Conservation (phyloP, 2,113 vertebrate genomes). For the Atrichornis clamosus region DNA sequence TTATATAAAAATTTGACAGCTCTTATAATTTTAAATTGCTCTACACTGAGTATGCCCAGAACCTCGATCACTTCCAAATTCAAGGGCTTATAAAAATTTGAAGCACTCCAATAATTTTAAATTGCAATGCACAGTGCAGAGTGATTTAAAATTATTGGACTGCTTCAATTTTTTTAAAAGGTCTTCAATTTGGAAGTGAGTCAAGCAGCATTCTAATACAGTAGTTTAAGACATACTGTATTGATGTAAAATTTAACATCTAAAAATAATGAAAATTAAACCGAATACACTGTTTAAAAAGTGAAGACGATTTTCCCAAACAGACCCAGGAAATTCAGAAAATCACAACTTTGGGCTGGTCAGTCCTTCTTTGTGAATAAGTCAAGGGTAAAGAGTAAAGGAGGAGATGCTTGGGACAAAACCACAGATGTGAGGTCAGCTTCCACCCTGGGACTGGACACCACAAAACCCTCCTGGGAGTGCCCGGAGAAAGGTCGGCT, state of each 20-base stretch:
- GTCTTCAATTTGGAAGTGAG: conserved; percentile 83
- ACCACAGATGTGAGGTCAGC: background rate
- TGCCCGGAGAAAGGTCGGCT: background rate
- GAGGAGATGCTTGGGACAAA: rapidly evolving
- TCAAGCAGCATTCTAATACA: conserved; percentile 82
- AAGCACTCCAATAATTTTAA: conserved; percentile 89
- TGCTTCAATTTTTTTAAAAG: conserved; percentile 82
- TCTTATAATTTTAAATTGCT: conserved; percentile 88
- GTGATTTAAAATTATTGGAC: conserved; percentile 87
- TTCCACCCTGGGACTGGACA: background rate
- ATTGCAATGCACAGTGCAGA: conserved; percentile 84
- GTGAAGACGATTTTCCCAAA: background rate
- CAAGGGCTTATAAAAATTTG: conserved; percentile 89
- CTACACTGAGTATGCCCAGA: conserved; percentile 83
- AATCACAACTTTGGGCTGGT: background rate
- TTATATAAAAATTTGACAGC: conserved; percentile 89
- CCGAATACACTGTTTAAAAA: conserved; percentile 29
- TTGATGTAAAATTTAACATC: conserved; percentile 76
- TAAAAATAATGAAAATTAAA: conserved; percentile 81
- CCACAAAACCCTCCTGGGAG: background rate
- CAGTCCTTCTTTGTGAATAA: background rate
- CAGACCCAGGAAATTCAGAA: background rate
- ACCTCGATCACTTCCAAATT: conserved; percentile 87
- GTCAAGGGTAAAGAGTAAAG: background rate
- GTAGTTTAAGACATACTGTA: conserved; percentile 74